phyloP scores from a whole-genome alignment of 2,797 vertebrate genomes.

The Dermochelys coriacea region DNA sequence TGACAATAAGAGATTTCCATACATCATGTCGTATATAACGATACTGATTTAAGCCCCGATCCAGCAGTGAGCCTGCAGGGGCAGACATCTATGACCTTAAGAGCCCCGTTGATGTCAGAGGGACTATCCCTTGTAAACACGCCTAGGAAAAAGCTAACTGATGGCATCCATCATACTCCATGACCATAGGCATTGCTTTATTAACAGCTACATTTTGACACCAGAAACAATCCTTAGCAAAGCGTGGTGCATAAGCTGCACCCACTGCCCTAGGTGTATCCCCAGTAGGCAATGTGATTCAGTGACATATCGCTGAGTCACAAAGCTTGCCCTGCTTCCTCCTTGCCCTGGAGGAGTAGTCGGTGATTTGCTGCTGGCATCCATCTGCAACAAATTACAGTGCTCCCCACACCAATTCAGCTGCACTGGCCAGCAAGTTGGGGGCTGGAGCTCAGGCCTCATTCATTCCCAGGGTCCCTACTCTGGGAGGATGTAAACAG shows the following conservation, averaged over 20 bases:
- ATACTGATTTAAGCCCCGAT: background rate
- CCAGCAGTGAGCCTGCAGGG: background rate
- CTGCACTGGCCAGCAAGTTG: background rate
- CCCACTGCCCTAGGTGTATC: accelerated
- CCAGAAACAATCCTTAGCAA: accelerated
- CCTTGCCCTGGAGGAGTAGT: background rate
- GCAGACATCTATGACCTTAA: background rate
- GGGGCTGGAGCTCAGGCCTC: background rate
- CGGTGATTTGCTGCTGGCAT: background rate
- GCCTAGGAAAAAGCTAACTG: background rate
- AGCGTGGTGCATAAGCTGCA: background rate
- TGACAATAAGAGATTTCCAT: background rate
- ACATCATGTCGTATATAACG: too few species aligned
- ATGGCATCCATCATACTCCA: background rate
- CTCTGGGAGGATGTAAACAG: background rate
- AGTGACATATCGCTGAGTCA: background rate
- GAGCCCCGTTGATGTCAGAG: background rate
- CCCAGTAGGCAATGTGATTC: accelerated
- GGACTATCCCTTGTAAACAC: background rate
- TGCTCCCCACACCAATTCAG: background rate
- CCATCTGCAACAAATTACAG: background rate
- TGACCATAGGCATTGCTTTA: background rate
- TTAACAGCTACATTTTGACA: background rate
- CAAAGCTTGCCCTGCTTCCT: accelerated
- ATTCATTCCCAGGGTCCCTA: background rate